Percentiles rank a stretch among this genome's conserved stretches.
These are phyloP conservation scores for Pollenia labialis DNA, from an alignment of 2,888 invertebrate species.

Conservation along the genomic window DNA sequence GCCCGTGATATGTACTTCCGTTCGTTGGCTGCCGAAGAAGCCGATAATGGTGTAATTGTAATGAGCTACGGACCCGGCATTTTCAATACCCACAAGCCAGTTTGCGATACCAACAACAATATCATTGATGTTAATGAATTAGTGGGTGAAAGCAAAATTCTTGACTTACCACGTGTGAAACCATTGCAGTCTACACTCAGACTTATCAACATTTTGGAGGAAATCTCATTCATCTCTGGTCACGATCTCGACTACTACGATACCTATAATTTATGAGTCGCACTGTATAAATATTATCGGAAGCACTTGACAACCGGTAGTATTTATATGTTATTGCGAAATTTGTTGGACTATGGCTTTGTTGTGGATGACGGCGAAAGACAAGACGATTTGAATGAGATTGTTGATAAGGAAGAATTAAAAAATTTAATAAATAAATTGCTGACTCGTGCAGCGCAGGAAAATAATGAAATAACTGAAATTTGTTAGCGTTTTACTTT, in stretches of 20 bases:
- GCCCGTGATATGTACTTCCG: constrained; percentile 83
- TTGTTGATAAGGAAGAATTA: constrained; percentile 30
- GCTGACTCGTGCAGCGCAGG: constrained; percentile 47
- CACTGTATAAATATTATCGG: constrained; percentile 74
- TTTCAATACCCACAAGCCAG: constrained; percentile 76
- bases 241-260: constrained; percentile 83
- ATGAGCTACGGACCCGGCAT: constrained; percentile 81
- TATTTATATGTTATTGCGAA: constrained; percentile 69
- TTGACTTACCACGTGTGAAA: constrained; percentile 75
- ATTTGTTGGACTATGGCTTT: constrained; percentile 39
- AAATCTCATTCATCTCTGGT: constrained; percentile 81
- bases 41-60: constrained; percentile 76
- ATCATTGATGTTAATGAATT: constrained; percentile 76
- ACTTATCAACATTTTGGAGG: constrained; percentile 81
- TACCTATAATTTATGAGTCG: constrained; percentile 81
- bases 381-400: constrained; percentile 38
- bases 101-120: constrained; percentile 80
- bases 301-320: constrained; percentile 61
- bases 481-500: constrained; percentile 34
- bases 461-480: constrained; percentile 64
- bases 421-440: constrained; percentile 59
- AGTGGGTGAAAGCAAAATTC: constrained; percentile 68
- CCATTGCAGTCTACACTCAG: constrained; percentile 79
- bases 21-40: constrained; percentile 80
- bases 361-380: constrained; percentile 27